Percentiles rank a stretch among this genome's conserved stretches.
These are phyloP conservation scores for Onychostruthus taczanowskii DNA, from an alignment of 2,113 vertebrate genomes.

Conservation along the genomic window DNA sequence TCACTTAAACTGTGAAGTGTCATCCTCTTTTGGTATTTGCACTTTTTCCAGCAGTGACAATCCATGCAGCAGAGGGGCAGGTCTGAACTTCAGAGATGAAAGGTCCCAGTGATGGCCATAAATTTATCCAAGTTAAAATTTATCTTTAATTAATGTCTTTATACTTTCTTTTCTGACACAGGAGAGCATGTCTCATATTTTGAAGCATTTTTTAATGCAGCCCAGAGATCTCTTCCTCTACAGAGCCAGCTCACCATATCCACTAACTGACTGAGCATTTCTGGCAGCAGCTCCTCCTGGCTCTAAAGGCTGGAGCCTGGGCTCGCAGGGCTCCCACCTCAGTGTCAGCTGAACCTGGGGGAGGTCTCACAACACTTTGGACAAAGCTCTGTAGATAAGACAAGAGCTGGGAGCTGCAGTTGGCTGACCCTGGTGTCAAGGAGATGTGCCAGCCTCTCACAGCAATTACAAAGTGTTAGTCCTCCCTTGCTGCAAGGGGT, in stretches of 20 bases:
- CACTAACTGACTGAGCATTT: not conserved
- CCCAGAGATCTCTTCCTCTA: not conserved
- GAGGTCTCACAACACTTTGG: not conserved
- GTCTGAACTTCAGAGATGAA: not conserved
- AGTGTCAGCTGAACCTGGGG: not conserved
- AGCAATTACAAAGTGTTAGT: conserved; percentile 34
- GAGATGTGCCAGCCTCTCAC: not conserved
- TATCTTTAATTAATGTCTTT: not conserved
- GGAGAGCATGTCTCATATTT: not conserved
- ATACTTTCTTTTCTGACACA: not conserved
- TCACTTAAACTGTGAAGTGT: not conserved
- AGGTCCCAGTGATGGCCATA: not conserved
- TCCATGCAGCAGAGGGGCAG: not conserved
- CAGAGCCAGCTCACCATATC: not conserved
- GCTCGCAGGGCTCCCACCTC: not conserved
- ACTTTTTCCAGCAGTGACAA: not conserved
- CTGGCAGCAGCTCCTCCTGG: not conserved
- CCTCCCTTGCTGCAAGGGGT: not conserved
- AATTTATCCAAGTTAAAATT: not conserved
- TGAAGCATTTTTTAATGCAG: not conserved
- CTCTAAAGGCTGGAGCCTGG: not conserved
- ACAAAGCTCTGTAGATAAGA: not conserved
- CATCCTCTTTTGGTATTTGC: not conserved
- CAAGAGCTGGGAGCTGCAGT: not conserved
- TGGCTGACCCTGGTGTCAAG: not conserved